Evolutionary conservation across 1,140 invertebrate species (phyloP).

Genomic region (Bombus picipes): DNA sequence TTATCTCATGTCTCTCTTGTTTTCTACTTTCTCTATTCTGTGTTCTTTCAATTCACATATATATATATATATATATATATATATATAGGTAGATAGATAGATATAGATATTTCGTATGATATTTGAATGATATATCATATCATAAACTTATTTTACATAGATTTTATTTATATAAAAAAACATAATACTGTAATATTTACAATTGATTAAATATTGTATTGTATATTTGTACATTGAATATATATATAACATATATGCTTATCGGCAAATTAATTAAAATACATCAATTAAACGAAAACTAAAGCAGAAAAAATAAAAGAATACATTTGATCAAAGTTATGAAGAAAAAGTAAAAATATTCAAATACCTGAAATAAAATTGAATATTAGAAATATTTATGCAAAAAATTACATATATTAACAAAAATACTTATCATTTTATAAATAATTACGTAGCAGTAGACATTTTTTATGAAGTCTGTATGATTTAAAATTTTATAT

Average conservation of each 20-base stretch:
- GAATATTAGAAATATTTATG: background rate
- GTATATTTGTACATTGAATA: background rate
- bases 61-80: background rate
- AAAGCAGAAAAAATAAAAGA: background rate
- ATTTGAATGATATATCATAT: background rate
- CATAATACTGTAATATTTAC: background rate
- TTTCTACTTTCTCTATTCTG: background rate
- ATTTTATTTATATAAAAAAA: background rate
- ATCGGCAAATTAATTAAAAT: background rate
- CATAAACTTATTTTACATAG: background rate
- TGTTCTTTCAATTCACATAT: background rate
- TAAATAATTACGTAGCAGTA: background rate
- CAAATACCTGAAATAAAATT: background rate
- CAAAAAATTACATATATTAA: background rate
- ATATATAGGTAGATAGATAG: no score
- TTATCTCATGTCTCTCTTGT: background rate
- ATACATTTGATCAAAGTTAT: background rate
- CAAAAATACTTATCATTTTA: background rate
- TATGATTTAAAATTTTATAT: background rate
- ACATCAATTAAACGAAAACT: background rate
- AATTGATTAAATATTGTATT: background rate
- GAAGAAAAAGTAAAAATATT: background rate
- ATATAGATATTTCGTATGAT: no score
- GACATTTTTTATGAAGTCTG: background rate
- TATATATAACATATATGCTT: background rate